phyloP scores from a whole-genome alignment of 2,797 vertebrate species.

The Cheirogaleus major region DNA sequence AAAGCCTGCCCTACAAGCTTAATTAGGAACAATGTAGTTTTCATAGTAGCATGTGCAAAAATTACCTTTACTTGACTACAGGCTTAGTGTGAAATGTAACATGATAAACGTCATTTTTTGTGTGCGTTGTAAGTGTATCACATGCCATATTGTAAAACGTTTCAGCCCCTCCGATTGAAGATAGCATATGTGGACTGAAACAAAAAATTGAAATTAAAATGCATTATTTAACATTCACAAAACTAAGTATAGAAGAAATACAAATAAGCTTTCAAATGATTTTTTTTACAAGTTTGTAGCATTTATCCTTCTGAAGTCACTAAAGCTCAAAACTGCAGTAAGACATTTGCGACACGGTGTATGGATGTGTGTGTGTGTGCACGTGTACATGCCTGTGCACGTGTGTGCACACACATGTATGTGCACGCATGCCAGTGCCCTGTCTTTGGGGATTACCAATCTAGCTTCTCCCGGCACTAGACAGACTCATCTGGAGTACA shows the following conservation, averaged over 20 bases:
- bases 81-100: not conserved
- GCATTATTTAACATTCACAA: not conserved
- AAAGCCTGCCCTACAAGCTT: not conserved
- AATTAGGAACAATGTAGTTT: not conserved
- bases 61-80: not conserved
- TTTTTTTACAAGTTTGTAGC: not conserved
- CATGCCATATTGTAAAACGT: not conserved
- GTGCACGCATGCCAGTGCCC: rapidly evolving
- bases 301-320: not conserved
- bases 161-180: not conserved
- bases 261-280: not conserved
- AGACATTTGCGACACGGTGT: not conserved
- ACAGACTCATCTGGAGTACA: not conserved
- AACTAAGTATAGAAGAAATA: not conserved
- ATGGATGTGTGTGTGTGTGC: not conserved
- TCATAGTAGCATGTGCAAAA: not conserved
- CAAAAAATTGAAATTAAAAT: not conserved
- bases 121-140: not conserved
- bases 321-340: not conserved
- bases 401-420: too few species aligned
- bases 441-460: not conserved
- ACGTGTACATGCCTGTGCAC: too few species aligned
- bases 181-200: not conserved
- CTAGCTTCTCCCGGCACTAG: not conserved
- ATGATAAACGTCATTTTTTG: not conserved